Evolutionary conservation across 2,888 invertebrate genomes (phyloP), one percentile per base, ranked within the genome.

Genomic region (Metopia argyrocephala): DNA sequence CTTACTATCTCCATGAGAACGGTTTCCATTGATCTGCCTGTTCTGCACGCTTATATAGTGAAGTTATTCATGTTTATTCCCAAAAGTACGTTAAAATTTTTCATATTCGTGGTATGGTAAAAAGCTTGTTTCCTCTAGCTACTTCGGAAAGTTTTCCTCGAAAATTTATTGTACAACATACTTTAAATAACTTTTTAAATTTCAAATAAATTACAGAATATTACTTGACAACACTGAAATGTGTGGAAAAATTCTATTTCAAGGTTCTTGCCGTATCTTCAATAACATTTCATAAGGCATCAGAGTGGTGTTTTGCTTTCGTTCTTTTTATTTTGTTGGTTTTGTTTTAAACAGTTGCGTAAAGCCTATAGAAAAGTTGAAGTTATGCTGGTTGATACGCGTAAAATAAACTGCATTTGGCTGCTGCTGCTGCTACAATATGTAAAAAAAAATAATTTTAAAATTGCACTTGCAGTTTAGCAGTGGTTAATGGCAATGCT

Each of bases 401-500:
- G 20, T 46, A 28, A 45, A 62, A 69, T 46, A 69, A 23, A 38
- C 54, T 52, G 62, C 48, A 68, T 74, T 48, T 27, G n/a, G n/a
- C n/a, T n/a, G 69, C 64, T 65, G 75, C 54, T 70, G 65, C 27
- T 70, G 65, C 21, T 38, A 62, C 12, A 12, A 38, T 3, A 38
- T 59, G 12, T 18, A 52, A 38, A 54, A 71, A 52, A 73, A 68
- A 61, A 68, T 59, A 46, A 78, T 61, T 65, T 31, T 48, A 56
- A 69, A 78, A 66, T 81, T 81, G 69, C 78, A 74, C 78, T 78
- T 78, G 74, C 45, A 56, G 18, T 50, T 64, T 69, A 28, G 52
- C 27, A 57, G 46, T 59, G 50, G 23, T 52, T 59, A 21, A 56
- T 57, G 74, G 61, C 48, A 69, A 21, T 78, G 57, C 73, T 70